Base-by-base conservation (phyloP, 1,140 invertebrate species). In the Drepana arcuata region DNA sequence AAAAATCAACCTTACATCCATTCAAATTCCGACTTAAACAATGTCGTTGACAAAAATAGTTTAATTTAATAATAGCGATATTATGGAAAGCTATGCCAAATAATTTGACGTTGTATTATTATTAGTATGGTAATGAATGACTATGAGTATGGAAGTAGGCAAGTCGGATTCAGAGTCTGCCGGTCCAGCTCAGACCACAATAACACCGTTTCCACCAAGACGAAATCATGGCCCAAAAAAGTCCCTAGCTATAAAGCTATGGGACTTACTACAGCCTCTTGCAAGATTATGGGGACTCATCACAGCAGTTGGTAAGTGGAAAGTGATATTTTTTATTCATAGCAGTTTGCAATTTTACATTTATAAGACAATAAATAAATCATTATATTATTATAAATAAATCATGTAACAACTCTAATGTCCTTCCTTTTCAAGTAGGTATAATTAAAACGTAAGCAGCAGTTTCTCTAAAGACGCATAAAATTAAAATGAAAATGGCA, bases 231-330 rank as follows among this genome's bases (percentile, higher is more conserved):
- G 53, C 13, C 67, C 62, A 1, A 65, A 66, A 23, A 71, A 73
- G 42, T 65, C 77, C 0, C 15, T 75, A 13, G 72, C 69, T 21
- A 41, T 60, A 2, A 59, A 52, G 32, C 43, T 79, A 30, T 81
- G 77, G 77, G 74, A 74, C 28, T 50, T 77, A 25, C 40, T 81
- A 36, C 77, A 81, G 29, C 77, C 77, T 0, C 34, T 79, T 5
- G 72, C 77, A 1, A 64, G 77, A 38, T 36, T 81, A 38, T 81
- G 73, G 77, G 73, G 77, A 3, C 48, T 81, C 9, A 50, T 77
- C 14, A 79, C 73, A 2, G 70, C 77, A 37, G 57, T 81, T 14
- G 70, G 77, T 81, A 39, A 44, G 56, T 43, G 29, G 16, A 4
- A 15, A 33, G 15, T 13, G 16, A 15, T 18, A 33, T 34, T 15